Evolutionary conservation across 1,140 invertebrate species (phyloP).

Genomic region (Drosophila ogumai): DNA sequence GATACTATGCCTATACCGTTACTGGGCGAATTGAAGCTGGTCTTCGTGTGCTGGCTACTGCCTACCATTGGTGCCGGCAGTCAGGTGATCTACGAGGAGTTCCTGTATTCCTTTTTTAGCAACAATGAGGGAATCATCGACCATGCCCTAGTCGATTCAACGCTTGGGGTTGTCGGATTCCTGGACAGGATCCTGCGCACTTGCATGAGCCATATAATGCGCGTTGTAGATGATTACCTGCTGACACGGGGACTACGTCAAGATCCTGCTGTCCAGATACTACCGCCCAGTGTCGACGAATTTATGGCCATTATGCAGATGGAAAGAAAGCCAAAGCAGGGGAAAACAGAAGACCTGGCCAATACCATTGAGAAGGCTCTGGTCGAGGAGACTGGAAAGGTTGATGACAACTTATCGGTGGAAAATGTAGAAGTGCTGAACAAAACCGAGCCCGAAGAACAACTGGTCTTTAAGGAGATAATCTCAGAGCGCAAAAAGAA

Average conservation of each 20-base stretch:
- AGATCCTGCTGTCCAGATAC: slow-evolving; percentile 5
- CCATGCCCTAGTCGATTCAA: slow-evolving; percentile 88
- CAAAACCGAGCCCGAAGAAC: slow-evolving; percentile 2
- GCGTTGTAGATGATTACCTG: slow-evolving; percentile 32
- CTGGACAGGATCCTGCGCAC: slow-evolving; percentile 29
- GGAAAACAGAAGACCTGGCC: not conserved
- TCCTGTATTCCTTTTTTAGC: slow-evolving; percentile 47
- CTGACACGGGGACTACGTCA: slow-evolving; percentile 12
- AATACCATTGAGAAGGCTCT: not conserved
- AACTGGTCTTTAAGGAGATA: not conserved
- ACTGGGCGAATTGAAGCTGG: slow-evolving; percentile 51
- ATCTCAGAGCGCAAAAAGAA: not conserved
- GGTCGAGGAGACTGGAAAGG: not conserved
- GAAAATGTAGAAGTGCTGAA: not conserved
- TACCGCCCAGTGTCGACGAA: slow-evolving; percentile 46
- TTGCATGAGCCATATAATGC: slow-evolving; percentile 21
- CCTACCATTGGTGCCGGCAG: slow-evolving; percentile 53
- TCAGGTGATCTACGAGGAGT: slow-evolving; percentile 48
- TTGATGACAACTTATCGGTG: not conserved
- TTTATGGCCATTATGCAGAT: slow-evolving; percentile 23
- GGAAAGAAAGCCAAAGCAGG: not conserved
- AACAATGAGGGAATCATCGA: slow-evolving; percentile 91
- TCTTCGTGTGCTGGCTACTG: slow-evolving; percentile 61
- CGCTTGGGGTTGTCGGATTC: not conserved
- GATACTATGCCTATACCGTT: slow-evolving; percentile 58